These are phyloP conservation scores for Temnothorax rugatulus DNA, from an alignment of 2,888 invertebrate species.

Conservation along the genomic window DNA sequence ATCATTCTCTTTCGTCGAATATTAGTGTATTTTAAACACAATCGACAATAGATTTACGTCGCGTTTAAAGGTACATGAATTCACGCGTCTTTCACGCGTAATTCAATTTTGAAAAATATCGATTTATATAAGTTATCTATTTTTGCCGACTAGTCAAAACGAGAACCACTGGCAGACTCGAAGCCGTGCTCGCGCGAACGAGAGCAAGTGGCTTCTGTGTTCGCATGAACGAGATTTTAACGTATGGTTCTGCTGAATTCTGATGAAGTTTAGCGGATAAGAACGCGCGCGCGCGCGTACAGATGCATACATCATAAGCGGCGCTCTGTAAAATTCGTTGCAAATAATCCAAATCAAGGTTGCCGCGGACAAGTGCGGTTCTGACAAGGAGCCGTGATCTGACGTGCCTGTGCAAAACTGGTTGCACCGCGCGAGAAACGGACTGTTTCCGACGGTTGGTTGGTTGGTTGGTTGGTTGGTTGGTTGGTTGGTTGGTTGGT, in stretches of 20 bases:
- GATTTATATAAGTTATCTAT: background rate
- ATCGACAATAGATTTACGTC: conserved; percentile 8
- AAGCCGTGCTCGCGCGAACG: conserved; percentile 41
- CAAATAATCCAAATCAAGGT: conserved; percentile 76
- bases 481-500: conserved; percentile 4
- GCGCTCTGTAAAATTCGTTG: conserved; percentile 38
- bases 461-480: conserved; percentile 6
- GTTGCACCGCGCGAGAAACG: conserved; percentile 63
- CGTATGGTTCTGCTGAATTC: conserved; percentile 57
- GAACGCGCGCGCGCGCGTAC: conserved; percentile 65
- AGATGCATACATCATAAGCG: conserved; percentile 57
- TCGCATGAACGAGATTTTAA: conserved; percentile 69
- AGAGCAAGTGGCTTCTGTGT: conserved; percentile 68
- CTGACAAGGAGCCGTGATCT: conserved; percentile 70
- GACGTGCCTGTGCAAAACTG: conserved; percentile 73
- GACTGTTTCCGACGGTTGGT: conserved; percentile 58
- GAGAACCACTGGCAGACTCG: background rate
- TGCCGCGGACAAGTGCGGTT: conserved; percentile 61
- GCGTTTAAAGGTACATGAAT: background rate
- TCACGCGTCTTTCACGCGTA: background rate
- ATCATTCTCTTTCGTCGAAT: background rate
- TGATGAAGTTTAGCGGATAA: conserved; percentile 64
- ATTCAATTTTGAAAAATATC: background rate
- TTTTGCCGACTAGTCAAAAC: background rate
- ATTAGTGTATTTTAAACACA: background rate